Evolutionary conservation across 1,140 invertebrate species (phyloP).

Genomic region (Acyrthosiphon pisum): DNA sequence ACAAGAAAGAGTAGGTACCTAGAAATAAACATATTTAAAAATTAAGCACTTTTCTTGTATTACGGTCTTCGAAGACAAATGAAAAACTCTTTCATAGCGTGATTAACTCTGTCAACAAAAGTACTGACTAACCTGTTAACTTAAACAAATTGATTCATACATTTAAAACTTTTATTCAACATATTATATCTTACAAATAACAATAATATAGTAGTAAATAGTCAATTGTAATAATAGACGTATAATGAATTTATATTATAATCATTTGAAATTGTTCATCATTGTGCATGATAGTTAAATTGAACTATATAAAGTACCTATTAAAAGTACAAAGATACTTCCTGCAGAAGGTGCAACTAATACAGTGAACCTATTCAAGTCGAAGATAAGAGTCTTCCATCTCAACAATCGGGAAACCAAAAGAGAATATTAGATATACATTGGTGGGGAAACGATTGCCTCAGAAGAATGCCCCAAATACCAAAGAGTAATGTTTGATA

Average conservation of each 20-base stretch:
- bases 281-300: background rate
- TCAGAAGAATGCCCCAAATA: background rate
- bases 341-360: background rate
- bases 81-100: background rate
- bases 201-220: background rate
- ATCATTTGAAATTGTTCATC: background rate
- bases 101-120: background rate
- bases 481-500: background rate
- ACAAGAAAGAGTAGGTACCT: background rate
- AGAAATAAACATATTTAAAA: constrained; percentile 32
- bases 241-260: too few species aligned
- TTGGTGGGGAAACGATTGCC: background rate
- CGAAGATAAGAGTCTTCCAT: background rate
- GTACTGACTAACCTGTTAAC: background rate
- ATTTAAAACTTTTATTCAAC: constrained; percentile 10
- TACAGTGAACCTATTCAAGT: background rate
- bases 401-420: background rate
- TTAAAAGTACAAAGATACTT: background rate
- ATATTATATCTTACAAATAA: background rate
- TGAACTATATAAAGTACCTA: background rate
- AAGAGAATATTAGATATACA: background rate
- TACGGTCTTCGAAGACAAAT: background rate
- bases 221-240: background rate
- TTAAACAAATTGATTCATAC: background rate
- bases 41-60: background rate